Evolutionary conservation across 2,888 invertebrate genomes (phyloP).

Genomic region (Cryptops parisi): DNA sequence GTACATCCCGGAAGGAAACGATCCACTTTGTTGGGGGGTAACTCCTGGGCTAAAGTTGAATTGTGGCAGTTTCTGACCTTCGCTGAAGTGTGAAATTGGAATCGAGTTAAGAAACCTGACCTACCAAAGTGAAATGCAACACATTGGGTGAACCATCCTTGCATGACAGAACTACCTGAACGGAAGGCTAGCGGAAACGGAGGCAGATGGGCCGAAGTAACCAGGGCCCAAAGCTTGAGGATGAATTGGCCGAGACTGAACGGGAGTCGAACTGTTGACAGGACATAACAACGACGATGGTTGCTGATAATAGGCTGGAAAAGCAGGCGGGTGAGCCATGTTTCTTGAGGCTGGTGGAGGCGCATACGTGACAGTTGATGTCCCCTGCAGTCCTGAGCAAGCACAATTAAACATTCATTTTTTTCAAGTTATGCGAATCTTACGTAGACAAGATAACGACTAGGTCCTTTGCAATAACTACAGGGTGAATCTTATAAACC

Average conservation of each 20-base stretch:
- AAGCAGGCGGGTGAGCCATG: not conserved
- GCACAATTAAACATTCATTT: too few species aligned
- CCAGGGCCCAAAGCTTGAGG: constrained; percentile 10
- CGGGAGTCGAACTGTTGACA: not conserved
- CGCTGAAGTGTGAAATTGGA: constrained; percentile 23
- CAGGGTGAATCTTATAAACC: not conserved
- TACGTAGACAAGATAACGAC: too few species aligned
- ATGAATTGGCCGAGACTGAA: not conserved
- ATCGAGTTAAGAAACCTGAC: not conserved
- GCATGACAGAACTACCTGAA: too few species aligned
- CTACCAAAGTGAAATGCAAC: too few species aligned
- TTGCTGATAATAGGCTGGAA: constrained; percentile 10
- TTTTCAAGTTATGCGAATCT: too few species aligned
- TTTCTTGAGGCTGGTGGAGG: constrained; percentile 10
- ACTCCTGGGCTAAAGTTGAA: constrained; percentile 21
- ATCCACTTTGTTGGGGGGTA: not conserved
- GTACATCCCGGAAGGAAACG: too few species aligned
- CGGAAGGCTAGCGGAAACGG: constrained; percentile 15
- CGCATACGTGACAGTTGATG: constrained; percentile 15
- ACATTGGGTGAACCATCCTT: too few species aligned
- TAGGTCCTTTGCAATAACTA: too few species aligned
- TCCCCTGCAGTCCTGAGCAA: constrained; percentile 15
- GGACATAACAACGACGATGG: not conserved
- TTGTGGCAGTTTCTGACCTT: constrained; percentile 32
- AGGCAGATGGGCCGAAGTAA: constrained; percentile 16